Base-by-base conservation (phyloP, 2,888 invertebrate genomes). In the Lypha dubia region DNA sequence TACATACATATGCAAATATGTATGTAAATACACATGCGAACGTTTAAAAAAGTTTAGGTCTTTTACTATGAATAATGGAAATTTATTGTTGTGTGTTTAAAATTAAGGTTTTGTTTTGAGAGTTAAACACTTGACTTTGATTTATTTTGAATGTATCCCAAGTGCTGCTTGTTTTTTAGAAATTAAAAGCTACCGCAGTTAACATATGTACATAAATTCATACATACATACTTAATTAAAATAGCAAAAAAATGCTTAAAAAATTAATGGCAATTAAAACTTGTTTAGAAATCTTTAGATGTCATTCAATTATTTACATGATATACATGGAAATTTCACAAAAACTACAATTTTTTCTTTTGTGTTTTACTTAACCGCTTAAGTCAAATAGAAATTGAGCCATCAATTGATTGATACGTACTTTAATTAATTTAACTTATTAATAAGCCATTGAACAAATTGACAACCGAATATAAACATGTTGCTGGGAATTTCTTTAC, bases 121-220 rank as follows among this genome's bases (percentile, higher is more conserved):
- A 35, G 68, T 68, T 68, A 63, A 80, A 68, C 46, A 63, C 74
- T 70, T 68, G 44, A 75, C 62, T 70, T 70, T 81, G 74, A 75
- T 81, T 70, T 70, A 70, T 70, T 53, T 68, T 46, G 35, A 81
- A 71, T 56, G 38, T 71, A 58, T 65, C 41, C 63, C 71, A 71
- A 76, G 46, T 75, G 51, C 41, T 62, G 32, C n/a, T 63, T 65
- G 35, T 20, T 13, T 71, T 20, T 20, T 58, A 38, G 5, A 73
- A 44, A 20, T 49, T 32, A 24, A 41, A 71, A 44, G 8, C 20
- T 11, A 44, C 32, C 28, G 38, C 35, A 22, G n/a, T 49, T n/a
- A n/a, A n/a, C n/a, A n/a, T n/a, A n/a, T n/a, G n/a, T n/a, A n/a
- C n/a, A n/a, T n/a, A n/a, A n/a, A n/a, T n/a, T n/a, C n/a, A n/a